These are phyloP conservation scores for Tetanocera ferruginea DNA, from an alignment of 2,888 invertebrate species.

Conservation along the genomic window DNA sequence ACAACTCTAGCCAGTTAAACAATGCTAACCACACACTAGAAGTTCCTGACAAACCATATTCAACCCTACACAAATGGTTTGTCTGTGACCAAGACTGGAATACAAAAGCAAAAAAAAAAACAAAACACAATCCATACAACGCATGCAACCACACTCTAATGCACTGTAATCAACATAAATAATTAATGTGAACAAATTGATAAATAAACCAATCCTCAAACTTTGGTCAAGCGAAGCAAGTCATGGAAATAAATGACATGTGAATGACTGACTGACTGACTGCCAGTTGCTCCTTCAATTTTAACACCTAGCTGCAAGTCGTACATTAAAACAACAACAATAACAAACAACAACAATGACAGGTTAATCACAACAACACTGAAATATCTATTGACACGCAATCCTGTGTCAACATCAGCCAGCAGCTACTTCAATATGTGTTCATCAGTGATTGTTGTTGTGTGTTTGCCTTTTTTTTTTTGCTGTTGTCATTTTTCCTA, in stretches of 20 bases:
- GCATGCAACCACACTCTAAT: no score
- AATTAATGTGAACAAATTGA: not conserved
- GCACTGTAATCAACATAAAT: no score
- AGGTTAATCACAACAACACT: not conserved
- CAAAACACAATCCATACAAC: no score
- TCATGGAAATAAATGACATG: slow-evolving; percentile 14
- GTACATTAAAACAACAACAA: slow-evolving; percentile 8
- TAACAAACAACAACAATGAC: not conserved
- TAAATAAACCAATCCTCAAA: not conserved
- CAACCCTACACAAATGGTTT: no score
- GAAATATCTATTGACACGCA: slow-evolving; percentile 33
- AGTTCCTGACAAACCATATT: no score
- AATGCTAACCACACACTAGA: no score
- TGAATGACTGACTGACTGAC: slow-evolving; percentile 24
- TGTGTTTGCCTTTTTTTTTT: not conserved
- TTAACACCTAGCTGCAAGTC: slow-evolving; percentile 27
- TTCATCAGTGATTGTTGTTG: not conserved
- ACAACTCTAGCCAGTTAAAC: no score
- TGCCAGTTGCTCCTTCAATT: slow-evolving; percentile 23
- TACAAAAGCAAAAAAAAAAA: no score
- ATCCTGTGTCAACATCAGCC: slow-evolving; percentile 15
- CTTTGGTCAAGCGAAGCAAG: no score
- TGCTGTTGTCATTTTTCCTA: not conserved
- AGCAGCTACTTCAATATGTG: not conserved
- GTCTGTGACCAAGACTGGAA: no score